A percentile compares a stretch with the other conserved stretches of the same genome.
Conservation (phyloP, 2,113 vertebrate genomes). For the Pampusana beccarii region DNA sequence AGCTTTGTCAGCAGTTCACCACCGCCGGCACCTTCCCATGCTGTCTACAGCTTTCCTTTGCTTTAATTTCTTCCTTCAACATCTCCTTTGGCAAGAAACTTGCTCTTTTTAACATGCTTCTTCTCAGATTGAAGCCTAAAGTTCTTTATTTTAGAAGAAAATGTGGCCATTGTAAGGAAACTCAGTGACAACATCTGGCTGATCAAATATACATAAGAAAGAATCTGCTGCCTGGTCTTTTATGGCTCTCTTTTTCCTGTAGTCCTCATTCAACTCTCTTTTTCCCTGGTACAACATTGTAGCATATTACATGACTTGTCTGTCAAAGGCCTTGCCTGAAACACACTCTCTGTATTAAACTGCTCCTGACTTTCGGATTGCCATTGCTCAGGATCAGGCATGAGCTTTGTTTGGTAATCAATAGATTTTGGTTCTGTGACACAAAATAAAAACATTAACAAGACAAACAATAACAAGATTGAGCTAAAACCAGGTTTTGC, state of each 20-base stretch:
- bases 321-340: neutral
- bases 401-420: neutral
- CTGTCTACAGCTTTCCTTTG: neutral
- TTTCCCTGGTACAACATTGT: neutral
- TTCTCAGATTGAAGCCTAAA: neutral
- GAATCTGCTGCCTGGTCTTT: conserved; percentile 9
- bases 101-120: neutral
- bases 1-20: neutral
- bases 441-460: neutral
- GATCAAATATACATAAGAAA: conserved; percentile 46
- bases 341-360: neutral
- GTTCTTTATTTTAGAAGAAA: neutral
- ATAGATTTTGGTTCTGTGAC: accelerated
- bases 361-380: neutral
- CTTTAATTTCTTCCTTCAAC: neutral
- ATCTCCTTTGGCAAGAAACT: neutral
- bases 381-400: neutral
- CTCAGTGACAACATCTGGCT: neutral
- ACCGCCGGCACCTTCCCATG: accelerated
- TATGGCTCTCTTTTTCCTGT: neutral
- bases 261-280: neutral
- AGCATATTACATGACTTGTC: conserved; percentile 1
- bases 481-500: neutral
- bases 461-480: neutral
- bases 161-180: neutral